These are phyloP conservation scores for Monopterus albus DNA, from an alignment of 2,113 vertebrate species.

Conservation along the genomic window DNA sequence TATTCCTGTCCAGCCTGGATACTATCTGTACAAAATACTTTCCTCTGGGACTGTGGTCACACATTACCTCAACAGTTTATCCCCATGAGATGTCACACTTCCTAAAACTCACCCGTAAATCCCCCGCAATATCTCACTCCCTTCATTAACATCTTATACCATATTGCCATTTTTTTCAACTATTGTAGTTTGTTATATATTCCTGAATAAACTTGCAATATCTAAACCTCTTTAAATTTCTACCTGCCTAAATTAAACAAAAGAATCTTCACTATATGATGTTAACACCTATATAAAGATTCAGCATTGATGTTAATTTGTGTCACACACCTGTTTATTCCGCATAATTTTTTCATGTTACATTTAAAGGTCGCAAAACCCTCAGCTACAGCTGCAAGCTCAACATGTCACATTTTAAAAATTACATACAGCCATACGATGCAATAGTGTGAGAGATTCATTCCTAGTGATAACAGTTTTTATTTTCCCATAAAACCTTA, in stretches of 20 bases:
- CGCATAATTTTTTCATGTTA: no score
- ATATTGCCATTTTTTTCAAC: slow-evolving; percentile 6
- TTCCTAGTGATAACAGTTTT: no score
- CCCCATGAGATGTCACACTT: slow-evolving; percentile 69
- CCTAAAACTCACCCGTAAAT: slow-evolving; percentile 53
- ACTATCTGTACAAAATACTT: slow-evolving; percentile 59
- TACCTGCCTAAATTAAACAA: not conserved
- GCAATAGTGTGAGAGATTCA: no score
- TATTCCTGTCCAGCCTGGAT: slow-evolving; percentile 57
- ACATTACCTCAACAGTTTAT: slow-evolving; percentile 64
- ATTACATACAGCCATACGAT: no score
- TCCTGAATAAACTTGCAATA: not conserved
- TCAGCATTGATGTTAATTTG: not conserved
- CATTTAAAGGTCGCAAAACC: no score
- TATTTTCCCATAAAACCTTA: no score
- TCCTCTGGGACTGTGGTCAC: slow-evolving; percentile 71
- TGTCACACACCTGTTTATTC: not conserved
- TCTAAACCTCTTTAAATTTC: not conserved
- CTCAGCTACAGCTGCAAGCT: no score
- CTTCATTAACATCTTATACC: not conserved
- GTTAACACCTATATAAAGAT: not conserved
- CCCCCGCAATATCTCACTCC: slow-evolving; percentile 25
- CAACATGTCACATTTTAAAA: no score
- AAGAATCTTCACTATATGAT: not conserved
- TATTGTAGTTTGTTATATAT: no score